phyloP scores from a whole-genome alignment of 2,113 vertebrate genomes.

The Pteronura brasiliensis region DNA sequence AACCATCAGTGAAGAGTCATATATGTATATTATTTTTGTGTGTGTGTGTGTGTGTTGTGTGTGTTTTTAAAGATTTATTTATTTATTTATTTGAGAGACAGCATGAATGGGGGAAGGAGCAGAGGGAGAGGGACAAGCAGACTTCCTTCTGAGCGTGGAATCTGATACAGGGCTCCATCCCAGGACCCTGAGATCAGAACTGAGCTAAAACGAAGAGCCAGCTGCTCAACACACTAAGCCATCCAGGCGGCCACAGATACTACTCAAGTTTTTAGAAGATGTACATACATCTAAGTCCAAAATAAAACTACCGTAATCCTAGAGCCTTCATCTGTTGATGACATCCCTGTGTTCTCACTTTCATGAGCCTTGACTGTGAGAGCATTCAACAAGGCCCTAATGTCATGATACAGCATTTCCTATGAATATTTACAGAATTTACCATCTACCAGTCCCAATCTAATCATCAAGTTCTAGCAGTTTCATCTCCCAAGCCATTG shows the following conservation, averaged over 20 bases:
- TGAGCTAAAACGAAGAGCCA: not conserved
- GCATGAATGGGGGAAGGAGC: not conserved
- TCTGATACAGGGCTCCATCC: not conserved
- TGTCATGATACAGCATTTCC: not conserved
- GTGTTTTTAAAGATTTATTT: not conserved
- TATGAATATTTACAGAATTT: not conserved
- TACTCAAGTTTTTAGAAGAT: constrained; percentile 3
- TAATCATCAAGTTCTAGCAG: not conserved
- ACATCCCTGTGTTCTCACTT: not conserved
- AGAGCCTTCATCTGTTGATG: not conserved
- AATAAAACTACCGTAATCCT: not conserved
- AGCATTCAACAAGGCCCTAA: not conserved
- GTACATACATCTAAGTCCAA: not conserved
- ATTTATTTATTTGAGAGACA: not conserved
- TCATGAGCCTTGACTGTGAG: not conserved
- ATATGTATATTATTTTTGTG: not conserved
- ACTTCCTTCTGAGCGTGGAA: not conserved
- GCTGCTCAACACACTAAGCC: not conserved
- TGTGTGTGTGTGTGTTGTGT: no score
- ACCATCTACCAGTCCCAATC: not conserved
- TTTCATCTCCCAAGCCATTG: not conserved
- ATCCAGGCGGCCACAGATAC: not conserved
- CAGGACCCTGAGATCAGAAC: not conserved
- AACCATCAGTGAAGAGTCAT: not conserved
- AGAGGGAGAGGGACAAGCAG: not conserved